These are phyloP conservation scores for Ericerus pela DNA, from an alignment of 1,140 invertebrate species.

Conservation along the genomic window DNA sequence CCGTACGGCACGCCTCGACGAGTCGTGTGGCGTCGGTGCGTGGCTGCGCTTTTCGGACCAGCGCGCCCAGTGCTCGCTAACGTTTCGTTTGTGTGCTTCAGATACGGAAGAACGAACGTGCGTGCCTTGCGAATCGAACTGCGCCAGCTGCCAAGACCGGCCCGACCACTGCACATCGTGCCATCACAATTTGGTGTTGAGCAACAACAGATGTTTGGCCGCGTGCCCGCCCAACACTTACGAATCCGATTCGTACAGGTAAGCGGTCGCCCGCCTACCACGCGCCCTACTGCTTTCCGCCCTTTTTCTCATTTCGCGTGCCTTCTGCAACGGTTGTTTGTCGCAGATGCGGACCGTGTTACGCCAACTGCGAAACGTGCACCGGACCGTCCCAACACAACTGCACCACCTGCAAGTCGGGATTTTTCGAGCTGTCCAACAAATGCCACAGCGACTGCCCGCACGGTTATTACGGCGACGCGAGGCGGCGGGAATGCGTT, in stretches of 20 bases:
- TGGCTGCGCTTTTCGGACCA: not conserved
- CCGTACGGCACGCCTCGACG: not conserved
- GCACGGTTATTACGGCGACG: slow-evolving; percentile 52
- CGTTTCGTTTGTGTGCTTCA: slow-evolving; percentile 25
- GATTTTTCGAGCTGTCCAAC: slow-evolving; percentile 27
- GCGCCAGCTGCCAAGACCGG: slow-evolving; percentile 60
- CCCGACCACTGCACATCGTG: slow-evolving; percentile 68
- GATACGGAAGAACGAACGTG: slow-evolving; percentile 57
- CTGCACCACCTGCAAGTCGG: slow-evolving; percentile 53
- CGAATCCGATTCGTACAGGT: slow-evolving; percentile 67
- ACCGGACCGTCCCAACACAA: slow-evolving; percentile 56
- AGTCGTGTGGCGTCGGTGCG: not conserved
- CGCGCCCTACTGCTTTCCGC: not conserved
- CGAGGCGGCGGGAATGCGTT: slow-evolving; percentile 56
- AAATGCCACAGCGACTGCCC: slow-evolving; percentile 43
- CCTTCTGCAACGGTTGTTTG: not conserved
- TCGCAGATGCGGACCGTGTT: slow-evolving; percentile 54
- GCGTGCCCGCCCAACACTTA: slow-evolving; percentile 64
- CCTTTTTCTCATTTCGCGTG: not conserved
- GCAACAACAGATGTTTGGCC: slow-evolving; percentile 61
- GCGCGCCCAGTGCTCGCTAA: not conserved
- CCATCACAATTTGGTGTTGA: slow-evolving; percentile 63
- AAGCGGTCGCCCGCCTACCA: slow-evolving; percentile 22
- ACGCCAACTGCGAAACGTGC: slow-evolving; percentile 65
- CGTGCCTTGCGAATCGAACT: slow-evolving; percentile 61